Percentiles rank a stretch among this genome's conserved stretches.
These are phyloP conservation scores for Xiphophorus couchianus DNA, from an alignment of 2,113 vertebrate genomes.

Conservation along the genomic window DNA sequence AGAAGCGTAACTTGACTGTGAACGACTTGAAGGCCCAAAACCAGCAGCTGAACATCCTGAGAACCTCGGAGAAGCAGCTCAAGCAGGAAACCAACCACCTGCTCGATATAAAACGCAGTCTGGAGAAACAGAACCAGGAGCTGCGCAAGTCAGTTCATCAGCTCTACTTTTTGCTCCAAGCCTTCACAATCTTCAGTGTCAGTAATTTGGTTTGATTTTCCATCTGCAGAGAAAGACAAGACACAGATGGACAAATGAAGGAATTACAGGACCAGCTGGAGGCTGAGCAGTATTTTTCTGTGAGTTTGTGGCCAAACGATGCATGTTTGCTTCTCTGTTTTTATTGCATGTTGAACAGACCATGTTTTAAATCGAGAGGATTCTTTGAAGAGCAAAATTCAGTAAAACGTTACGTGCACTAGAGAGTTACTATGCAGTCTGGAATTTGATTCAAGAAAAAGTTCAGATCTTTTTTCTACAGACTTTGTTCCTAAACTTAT, in stretches of 20 bases:
- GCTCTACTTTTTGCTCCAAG: background rate
- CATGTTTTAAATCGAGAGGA: background rate
- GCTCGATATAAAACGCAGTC: conserved; percentile 91
- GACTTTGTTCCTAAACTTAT: too few relatives aligned
- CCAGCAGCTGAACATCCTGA: conserved; percentile 91
- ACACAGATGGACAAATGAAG: conserved; percentile 98
- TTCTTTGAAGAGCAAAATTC: background rate
- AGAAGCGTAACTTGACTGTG: conserved; percentile 93
- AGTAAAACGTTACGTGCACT: background rate
- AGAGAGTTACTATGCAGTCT: background rate
- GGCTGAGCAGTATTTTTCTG: conserved; percentile 98
- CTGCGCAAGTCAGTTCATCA: conserved; percentile 87
- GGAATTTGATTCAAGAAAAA: background rate
- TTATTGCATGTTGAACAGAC: background rate
- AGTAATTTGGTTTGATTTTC: background rate
- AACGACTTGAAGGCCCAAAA: conserved; percentile 97
- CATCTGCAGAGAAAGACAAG: conserved; percentile 90
- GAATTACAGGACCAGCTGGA: conserved; percentile 98
- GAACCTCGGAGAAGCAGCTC: conserved; percentile 94
- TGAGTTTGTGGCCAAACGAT: conserved; percentile 70
- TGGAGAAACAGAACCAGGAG: conserved; percentile 97
- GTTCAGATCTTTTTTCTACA: background rate
- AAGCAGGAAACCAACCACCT: conserved; percentile 97
- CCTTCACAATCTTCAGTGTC: background rate
- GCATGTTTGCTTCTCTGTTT: too few relatives aligned